Base-by-base conservation (phyloP, 2,113 vertebrate species). In the Cacatua alba region DNA sequence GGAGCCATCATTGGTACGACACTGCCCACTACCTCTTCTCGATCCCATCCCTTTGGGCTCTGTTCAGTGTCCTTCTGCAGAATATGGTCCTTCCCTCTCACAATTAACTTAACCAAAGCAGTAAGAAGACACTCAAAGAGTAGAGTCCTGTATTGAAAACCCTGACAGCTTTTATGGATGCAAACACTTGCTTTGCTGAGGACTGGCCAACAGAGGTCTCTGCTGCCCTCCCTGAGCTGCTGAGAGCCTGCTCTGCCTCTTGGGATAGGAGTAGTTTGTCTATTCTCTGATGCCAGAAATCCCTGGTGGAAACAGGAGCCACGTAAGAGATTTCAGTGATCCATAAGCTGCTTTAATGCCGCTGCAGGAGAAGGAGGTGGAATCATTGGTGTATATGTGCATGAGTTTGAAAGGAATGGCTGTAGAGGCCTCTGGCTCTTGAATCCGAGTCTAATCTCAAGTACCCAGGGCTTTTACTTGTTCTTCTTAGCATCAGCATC, bases 181-280 rank as follows among this genome's bases (percentile, higher is more conserved):
- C 13, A 18, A 25, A 1, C 15, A 18, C 44, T 81, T 90, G 88
- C 51, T 86, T 76, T 92, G 69, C 70, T 68, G 46, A 52, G 60
- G 37, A 18, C 7, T 57, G 76, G 29, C 95, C 94, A 70, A 52
- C 82, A 95, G 96, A 80, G 94, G 87, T 64, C 96, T 76, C 91
- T 90, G 26, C 88, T 65, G 72, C 43, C 48, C 79, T 44, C 49
- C 55, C 33, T 13, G 8, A 2, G 48, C 35, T 64, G 33, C 10
- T 9, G 43, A 41, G 60, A 0, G 21, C 57, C 57, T 46, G 5
- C 5, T 1, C 23, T 43, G 44, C 18, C 13, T 31, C 25, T 41
- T 20, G 16, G 52, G 55, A 13, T 28, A 33, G 16, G 46, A 39
- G 1, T 2, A 2, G 24, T 29, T 59, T 23, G 10, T 68, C 72